Evolutionary conservation across 2,888 invertebrate species (phyloP).

Genomic region (Machimus rusticus): DNA sequence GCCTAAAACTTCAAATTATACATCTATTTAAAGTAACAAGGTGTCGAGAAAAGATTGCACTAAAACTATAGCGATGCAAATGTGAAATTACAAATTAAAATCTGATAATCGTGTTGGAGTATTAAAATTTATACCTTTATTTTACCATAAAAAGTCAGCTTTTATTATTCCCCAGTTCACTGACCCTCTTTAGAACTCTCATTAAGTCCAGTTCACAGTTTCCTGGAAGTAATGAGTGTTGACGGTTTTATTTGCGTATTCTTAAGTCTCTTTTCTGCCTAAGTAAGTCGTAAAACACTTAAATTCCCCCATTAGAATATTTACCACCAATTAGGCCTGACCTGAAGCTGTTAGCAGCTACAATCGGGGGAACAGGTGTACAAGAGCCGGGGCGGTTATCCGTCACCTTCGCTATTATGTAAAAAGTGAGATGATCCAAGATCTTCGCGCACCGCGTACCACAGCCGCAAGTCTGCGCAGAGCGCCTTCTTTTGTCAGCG

Average conservation of each 20-base stretch:
- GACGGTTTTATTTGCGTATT: not conserved
- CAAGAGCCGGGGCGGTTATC: not conserved
- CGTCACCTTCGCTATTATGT: constrained; percentile 12
- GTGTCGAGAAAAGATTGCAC: too few species aligned
- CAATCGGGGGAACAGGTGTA: not conserved
- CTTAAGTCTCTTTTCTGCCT: not conserved
- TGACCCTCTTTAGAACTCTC: not conserved
- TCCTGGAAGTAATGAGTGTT: not conserved
- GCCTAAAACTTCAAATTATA: too few species aligned
- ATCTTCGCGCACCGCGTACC: not conserved
- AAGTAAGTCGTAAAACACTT: constrained; percentile 1
- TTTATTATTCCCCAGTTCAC: not conserved
- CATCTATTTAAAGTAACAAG: too few species aligned
- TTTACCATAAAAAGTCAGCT: not conserved
- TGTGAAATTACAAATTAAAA: not conserved
- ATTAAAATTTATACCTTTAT: not conserved
- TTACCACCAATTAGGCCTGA: constrained; percentile 4
- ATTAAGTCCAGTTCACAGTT: not conserved
- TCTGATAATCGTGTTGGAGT: not conserved
- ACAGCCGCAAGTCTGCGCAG: not conserved
- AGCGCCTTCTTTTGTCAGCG: not conserved
- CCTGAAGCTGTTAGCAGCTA: not conserved
- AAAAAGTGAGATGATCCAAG: constrained; percentile 10
- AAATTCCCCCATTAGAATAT: constrained; percentile 26
- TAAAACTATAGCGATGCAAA: too few species aligned